These are phyloP conservation scores for Entomobrya proxima DNA, from an alignment of 2,888 invertebrate genomes.

Conservation along the genomic window DNA sequence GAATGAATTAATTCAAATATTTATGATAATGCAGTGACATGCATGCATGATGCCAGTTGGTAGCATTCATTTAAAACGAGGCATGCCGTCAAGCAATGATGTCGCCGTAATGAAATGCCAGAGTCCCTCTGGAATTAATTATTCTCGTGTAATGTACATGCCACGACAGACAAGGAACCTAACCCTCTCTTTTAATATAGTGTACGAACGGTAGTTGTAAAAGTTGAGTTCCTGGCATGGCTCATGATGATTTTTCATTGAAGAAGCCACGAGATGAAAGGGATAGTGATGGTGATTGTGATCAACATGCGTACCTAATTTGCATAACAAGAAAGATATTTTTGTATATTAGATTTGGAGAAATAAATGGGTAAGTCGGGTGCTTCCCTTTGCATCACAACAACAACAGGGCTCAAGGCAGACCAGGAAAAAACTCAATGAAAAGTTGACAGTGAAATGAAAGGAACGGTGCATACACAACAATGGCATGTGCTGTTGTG, in stretches of 20 bases:
- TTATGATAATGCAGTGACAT: neutral
- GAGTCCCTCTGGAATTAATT: constrained; percentile 30
- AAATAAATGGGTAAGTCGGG: constrained; percentile 1
- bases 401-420: neutral
- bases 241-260: neutral
- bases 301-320: constrained; percentile 55
- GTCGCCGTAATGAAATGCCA: constrained; percentile 8
- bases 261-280: constrained; percentile 17
- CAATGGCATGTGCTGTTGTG: constrained; percentile 30
- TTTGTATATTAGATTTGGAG: constrained; percentile 20
- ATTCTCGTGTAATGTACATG: constrained; percentile 12
- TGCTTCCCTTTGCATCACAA: neutral
- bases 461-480: neutral
- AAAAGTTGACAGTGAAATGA: constrained; percentile 27
- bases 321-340: constrained; percentile 49
- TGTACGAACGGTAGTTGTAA: neutral
- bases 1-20: constrained; percentile 2
- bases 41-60: constrained; percentile 16
- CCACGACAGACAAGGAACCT: neutral
- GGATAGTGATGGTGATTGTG: constrained; percentile 25
- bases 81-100: constrained; percentile 6
- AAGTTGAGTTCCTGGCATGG: neutral
- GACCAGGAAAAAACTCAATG: neutral
- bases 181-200: constrained; percentile 17
- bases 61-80: constrained; percentile 22